These are phyloP conservation scores for Asobara japonica DNA, from an alignment of 1,140 invertebrate species.

Conservation along the genomic window DNA sequence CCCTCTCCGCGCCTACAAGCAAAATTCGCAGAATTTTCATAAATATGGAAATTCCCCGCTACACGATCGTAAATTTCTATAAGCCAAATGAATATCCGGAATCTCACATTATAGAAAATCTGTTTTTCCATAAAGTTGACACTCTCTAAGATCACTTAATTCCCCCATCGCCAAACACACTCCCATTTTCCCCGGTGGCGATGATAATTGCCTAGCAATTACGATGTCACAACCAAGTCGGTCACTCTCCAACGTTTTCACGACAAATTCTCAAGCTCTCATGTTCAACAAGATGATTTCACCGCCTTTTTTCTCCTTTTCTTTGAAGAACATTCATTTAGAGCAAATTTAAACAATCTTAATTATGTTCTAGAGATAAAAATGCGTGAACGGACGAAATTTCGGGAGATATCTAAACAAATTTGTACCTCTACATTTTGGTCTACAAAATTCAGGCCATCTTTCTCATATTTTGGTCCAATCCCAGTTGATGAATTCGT, in stretches of 20 bases:
- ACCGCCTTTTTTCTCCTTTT: background rate
- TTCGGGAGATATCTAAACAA: no score
- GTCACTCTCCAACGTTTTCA: background rate
- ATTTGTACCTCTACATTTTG: no score
- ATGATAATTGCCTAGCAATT: conserved; percentile 29
- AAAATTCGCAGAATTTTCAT: no score
- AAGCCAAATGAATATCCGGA: background rate
- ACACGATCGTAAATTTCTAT: no score
- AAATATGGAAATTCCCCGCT: no score
- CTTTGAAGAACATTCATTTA: no score
- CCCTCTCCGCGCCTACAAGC: background rate
- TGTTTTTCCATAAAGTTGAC: conserved; percentile 21
- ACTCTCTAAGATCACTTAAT: conserved; percentile 25
- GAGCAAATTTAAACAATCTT: no score
- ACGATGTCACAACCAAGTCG: conserved; percentile 10
- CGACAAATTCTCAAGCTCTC: background rate
- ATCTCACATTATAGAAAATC: background rate
- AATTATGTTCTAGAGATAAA: no score
- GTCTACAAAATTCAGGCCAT: no score
- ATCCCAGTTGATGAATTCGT: no score
- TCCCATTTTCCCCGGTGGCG: conserved; percentile 21
- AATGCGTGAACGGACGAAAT: no score
- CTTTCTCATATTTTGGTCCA: no score
- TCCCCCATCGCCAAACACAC: background rate
- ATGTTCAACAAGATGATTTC: background rate